These are phyloP conservation scores for Drosophila nr. perissopoda DNA, from an alignment of 2,888 invertebrate genomes.

Conservation along the genomic window DNA sequence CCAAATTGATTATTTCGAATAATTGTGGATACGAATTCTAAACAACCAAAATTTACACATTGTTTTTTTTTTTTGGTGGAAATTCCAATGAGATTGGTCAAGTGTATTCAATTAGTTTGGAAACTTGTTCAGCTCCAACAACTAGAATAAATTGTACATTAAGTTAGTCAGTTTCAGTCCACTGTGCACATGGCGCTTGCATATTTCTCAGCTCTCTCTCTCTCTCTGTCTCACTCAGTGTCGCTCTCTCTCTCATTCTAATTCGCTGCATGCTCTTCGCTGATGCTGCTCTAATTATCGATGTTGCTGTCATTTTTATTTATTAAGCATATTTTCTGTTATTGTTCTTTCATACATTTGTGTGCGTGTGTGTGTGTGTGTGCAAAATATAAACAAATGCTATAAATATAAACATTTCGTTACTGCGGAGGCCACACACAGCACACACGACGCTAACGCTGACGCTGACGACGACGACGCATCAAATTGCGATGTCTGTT, in stretches of 20 bases:
- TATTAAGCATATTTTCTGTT: constrained; percentile 31
- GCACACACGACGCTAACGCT: constrained; percentile 18
- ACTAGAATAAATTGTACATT: constrained; percentile 9
- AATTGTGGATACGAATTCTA: neutral
- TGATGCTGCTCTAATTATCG: constrained; percentile 26
- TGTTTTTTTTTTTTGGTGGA: too few relatives aligned
- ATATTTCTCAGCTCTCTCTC: constrained; percentile 14
- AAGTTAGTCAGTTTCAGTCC: neutral
- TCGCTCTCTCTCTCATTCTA: neutral
- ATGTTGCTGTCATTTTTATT: constrained; percentile 23
- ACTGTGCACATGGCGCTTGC: constrained; percentile 43
- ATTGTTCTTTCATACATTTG: constrained; percentile 46
- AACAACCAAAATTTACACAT: neutral
- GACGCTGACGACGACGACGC: constrained; percentile 23
- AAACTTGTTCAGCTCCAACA: neutral
- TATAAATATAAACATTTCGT: constrained; percentile 69
- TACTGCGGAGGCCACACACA: constrained; percentile 61
- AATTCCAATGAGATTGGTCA: neutral
- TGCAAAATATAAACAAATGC: constrained; percentile 79
- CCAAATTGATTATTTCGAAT: constrained; percentile 2
- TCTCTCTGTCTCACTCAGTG: neutral
- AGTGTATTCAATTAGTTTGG: neutral
- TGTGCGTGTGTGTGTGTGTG: constrained; percentile 15
- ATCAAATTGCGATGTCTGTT: constrained; percentile 47
- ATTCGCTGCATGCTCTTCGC: constrained; percentile 3